Conservation (phyloP, 2,888 invertebrate species). For the Acronicta psi region DNA sequence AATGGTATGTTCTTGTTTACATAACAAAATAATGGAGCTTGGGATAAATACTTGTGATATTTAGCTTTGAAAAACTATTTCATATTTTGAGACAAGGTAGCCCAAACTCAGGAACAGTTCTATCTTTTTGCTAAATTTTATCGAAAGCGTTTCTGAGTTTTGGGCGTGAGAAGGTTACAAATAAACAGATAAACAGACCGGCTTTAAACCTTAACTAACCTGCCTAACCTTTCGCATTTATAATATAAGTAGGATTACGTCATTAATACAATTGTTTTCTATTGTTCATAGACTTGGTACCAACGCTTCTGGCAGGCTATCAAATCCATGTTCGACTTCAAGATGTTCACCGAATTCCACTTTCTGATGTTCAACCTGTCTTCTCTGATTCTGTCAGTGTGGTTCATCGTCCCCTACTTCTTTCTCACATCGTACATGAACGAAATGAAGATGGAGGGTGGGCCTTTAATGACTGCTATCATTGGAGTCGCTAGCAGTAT, state of each 20-base stretch:
- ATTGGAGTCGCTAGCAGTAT: conserved; percentile 96
- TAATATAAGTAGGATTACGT: too few relatives aligned
- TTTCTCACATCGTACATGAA: conserved; percentile 91
- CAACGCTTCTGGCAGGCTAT: conserved; percentile 90
- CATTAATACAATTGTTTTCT: conserved; percentile 38
- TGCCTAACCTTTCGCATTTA: too few relatives aligned
- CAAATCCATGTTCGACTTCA: conserved; percentile 93
- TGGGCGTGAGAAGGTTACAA: too few relatives aligned
- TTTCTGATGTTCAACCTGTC: conserved; percentile 95
- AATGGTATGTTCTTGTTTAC: conserved; percentile 40
- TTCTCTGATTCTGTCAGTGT: conserved; percentile 95
- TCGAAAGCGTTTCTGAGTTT: too few relatives aligned
- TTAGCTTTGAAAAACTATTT: too few relatives aligned
- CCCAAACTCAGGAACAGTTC: too few relatives aligned
- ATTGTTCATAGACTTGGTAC: conserved; percentile 92
- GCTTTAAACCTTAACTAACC: too few relatives aligned
- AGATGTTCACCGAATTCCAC: conserved; percentile 93
- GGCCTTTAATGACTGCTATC: conserved; percentile 94
- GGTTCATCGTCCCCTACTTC: conserved; percentile 98
- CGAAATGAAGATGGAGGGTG: conserved; percentile 91
- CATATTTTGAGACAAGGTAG: too few relatives aligned
- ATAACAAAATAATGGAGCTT: neutral
- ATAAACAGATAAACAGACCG: too few relatives aligned
- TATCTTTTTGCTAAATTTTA: too few relatives aligned
- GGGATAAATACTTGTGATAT: too few relatives aligned